Conservation (phyloP, 2,888 invertebrate genomes). For the Mythimna albipuncta region DNA sequence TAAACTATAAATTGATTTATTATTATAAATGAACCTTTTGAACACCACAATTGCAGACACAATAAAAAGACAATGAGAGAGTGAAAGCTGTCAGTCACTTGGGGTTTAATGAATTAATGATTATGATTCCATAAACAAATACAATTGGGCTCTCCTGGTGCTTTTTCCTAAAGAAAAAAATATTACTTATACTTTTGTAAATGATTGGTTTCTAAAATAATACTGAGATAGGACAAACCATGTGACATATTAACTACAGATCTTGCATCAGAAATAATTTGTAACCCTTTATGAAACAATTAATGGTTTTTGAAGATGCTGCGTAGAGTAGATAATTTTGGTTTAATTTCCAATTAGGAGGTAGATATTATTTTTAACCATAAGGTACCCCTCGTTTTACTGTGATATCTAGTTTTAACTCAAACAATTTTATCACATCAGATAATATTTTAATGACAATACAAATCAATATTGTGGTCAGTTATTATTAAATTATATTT, state of each 20-base stretch:
- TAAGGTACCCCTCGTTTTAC: not conserved
- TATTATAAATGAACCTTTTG: no score
- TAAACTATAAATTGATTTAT: no score
- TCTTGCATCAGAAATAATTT: conserved; percentile 15
- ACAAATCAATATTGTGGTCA: not conserved
- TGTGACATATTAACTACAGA: conserved; percentile 12
- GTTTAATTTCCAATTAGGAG: not conserved
- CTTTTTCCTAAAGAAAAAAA: no score
- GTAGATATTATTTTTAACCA: not conserved
- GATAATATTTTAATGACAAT: not conserved
- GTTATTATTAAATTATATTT: not conserved
- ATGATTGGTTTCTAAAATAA: not conserved
- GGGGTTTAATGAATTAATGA: no score
- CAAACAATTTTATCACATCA: not conserved
- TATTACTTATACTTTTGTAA: not conserved
- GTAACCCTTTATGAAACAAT: conserved; percentile 9
- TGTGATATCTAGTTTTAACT: not conserved
- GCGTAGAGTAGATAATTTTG: not conserved
- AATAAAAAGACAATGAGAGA: no score
- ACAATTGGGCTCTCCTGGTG: no score
- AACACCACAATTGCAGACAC: no score
- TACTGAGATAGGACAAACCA: not conserved
- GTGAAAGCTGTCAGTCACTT: no score
- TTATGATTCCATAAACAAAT: no score
- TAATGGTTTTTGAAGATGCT: not conserved